Evolutionary conservation across 2,888 invertebrate species (phyloP).

Genomic region (Steromphala cineraria): DNA sequence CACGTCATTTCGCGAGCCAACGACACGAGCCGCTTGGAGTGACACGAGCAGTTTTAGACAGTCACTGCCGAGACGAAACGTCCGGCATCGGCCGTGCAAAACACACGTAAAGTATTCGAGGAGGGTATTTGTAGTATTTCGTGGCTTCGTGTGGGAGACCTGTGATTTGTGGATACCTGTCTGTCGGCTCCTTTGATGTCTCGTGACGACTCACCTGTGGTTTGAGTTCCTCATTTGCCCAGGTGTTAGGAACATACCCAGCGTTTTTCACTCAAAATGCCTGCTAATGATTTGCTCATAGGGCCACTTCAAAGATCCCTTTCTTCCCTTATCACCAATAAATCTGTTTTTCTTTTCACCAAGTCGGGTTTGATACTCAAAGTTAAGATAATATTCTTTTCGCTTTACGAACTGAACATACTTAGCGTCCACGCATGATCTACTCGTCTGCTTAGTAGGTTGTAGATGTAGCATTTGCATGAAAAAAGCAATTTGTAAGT

Average conservation of each 20-base stretch:
- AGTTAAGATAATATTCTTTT: no score
- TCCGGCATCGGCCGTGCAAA: background rate
- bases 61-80: background rate
- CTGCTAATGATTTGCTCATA: background rate
- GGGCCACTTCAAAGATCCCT: background rate
- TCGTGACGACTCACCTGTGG: slow-evolving; percentile 8
- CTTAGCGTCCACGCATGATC: no score
- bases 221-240: background rate
- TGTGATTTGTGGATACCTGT: slow-evolving; percentile 3
- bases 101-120: slow-evolving; percentile 9
- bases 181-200: background rate
- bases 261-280: background rate
- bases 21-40: background rate
- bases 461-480: no score
- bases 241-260: background rate
- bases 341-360: background rate
- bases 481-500: no score
- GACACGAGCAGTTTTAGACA: background rate
- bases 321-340: background rate
- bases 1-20: no score
- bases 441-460: no score
- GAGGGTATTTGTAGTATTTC: slow-evolving; percentile 1
- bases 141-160: background rate
- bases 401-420: no score
- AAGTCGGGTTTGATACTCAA: no score